These are phyloP conservation scores for Porites australiensis DNA, from an alignment of 64 coral and sea anemone genomes.

Conservation along the genomic window DNA sequence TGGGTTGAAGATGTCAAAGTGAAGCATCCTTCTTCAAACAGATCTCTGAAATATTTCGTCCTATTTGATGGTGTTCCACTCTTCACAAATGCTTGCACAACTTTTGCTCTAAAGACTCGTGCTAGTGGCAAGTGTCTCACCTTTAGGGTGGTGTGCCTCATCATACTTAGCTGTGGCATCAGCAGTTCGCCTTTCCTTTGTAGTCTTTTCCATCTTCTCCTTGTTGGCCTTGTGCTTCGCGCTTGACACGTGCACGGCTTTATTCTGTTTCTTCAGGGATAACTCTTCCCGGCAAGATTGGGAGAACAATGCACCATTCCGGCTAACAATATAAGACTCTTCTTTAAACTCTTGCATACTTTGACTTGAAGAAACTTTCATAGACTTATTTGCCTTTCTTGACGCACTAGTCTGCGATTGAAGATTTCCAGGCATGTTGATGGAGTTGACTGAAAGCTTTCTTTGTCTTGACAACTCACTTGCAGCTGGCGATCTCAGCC, in stretches of 20 bases:
- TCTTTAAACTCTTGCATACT: conserved; percentile 30
- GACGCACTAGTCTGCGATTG: not conserved
- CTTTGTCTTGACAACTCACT: conserved; percentile 37
- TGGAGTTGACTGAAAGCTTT: conserved; percentile 32
- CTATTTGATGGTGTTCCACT: conserved; percentile 58
- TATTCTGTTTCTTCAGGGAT: conserved; percentile 44
- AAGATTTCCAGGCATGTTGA: conserved; percentile 20
- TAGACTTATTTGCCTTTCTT: not conserved
- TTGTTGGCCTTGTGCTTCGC: conserved; percentile 66
- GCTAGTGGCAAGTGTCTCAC: conserved; percentile 36
- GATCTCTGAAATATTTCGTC: conserved; percentile 48
- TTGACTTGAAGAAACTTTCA: conserved; percentile 27
- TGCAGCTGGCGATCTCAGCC: conserved; percentile 12
- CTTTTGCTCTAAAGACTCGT: conserved; percentile 57
- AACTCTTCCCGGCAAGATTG: conserved; percentile 36
- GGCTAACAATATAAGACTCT: conserved; percentile 12
- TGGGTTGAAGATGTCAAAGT: conserved; percentile 9
- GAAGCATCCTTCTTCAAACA: conserved; percentile 66
- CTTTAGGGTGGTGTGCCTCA: conserved; percentile 56
- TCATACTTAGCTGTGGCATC: conserved; percentile 50
- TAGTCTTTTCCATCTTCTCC: conserved; percentile 43
- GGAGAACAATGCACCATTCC: conserved; percentile 17
- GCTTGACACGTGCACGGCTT: conserved; percentile 27
- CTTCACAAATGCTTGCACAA: conserved; percentile 62
- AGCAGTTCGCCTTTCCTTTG: conserved; percentile 37